Base-by-base conservation (phyloP, 2,888 invertebrate species). In the Scelioninae gen. 1 region DNA sequence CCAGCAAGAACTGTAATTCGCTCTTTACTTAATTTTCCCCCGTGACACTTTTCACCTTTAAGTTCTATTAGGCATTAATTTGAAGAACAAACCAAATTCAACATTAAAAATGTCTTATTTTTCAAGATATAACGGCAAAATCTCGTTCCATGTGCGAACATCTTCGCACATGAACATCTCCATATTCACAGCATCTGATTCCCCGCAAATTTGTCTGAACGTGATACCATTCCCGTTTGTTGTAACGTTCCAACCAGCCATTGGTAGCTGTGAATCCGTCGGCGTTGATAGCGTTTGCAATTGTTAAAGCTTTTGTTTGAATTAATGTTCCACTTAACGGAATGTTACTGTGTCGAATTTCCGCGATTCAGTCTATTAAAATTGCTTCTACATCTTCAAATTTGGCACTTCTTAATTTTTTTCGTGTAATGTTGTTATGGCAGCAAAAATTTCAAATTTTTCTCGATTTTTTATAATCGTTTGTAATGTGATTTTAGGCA, bases 11-110 rank as follows among this genome's bases (percentile, higher is more conserved):
- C 85, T 34, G 88, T 90, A 47, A 89, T 83, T 83, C 88, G 85
- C 32, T 86, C 86, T 85, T 90, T 90, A 45, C 89, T 89, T 63
- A 89, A 74, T 85, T 91, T 91, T 55, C 90, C 90, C 15, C 89
- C 89, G 11, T 74, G 79, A 79, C 90, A 91, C 65, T 89, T 85
- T 75, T 89, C 85, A 16, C 83, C 77, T 86, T 87, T 87, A 85
- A 84, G 9, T 8, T 10, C 5, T 87, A 62, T 88, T 83, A 4
- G 87, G 87, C 2, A 85, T 68, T 60, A 83, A 71, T 68, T 85
- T 85, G 74, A 83, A 88, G 75, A 85, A 87, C 15, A 88, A 66
- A 9, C 83, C 85, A 29, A 86, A 88, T 79, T 89, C 88, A 10
- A 85, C 86, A 77, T 89, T 87, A 53, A 86, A 88, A 66, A 88